Evolutionary conservation across 2,113 vertebrate species (phyloP).

Genomic region (Sakesphorus luctuosus): DNA sequence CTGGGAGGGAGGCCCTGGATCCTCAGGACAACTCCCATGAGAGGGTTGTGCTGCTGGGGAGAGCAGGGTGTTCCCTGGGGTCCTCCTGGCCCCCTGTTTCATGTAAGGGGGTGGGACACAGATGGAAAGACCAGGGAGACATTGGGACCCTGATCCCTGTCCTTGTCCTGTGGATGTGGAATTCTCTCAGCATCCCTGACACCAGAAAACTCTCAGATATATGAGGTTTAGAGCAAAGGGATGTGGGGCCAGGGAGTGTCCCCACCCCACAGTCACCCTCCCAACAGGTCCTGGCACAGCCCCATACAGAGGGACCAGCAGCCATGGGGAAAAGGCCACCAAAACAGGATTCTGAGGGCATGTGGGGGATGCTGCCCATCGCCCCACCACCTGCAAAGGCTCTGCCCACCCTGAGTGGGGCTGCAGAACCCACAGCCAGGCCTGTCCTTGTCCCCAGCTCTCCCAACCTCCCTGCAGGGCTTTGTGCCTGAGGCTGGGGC

Average conservation of each 20-base stretch:
- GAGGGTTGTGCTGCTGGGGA: background rate
- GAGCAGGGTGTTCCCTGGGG: rapidly evolving
- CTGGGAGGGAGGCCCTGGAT: background rate
- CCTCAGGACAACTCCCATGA: background rate
- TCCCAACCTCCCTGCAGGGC: background rate
- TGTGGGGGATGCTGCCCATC: too few relatives aligned
- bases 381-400: background rate
- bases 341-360: rapidly evolving
- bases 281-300: background rate
- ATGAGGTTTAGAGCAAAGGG: background rate
- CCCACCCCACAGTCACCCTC: background rate
- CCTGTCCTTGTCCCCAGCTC: background rate
- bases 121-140: background rate
- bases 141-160: rapidly evolving
- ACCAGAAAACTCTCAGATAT: rapidly evolving
- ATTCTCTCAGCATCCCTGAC: rapidly evolving
- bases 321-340: background rate
- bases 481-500: background rate
- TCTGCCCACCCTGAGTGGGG: background rate
- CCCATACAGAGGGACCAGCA: background rate
- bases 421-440: background rate
- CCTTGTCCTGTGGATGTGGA: background rate
- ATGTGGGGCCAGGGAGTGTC: background rate
- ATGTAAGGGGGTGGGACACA: rapidly evolving
- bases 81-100: too few relatives aligned